Evolutionary conservation across 2,888 invertebrate species (phyloP).

Genomic region (Acronicta aceris): DNA sequence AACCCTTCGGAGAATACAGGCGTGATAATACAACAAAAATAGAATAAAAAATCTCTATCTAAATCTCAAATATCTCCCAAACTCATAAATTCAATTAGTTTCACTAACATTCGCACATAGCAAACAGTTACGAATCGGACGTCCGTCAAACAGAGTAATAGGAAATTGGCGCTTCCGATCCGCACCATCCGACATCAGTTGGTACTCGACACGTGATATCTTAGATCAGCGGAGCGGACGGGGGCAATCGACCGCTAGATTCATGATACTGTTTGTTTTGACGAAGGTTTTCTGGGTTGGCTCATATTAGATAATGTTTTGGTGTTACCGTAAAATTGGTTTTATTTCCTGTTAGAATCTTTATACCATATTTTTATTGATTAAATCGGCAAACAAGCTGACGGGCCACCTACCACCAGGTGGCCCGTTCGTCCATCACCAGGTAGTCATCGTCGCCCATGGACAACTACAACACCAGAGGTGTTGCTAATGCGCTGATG

Average conservation of each 20-base stretch:
- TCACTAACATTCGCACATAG: conserved; percentile 4
- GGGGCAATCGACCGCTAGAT: conserved; percentile 40
- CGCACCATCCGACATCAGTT: conserved; percentile 28
- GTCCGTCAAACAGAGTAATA: conserved; percentile 44
- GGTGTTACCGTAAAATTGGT: too few species aligned
- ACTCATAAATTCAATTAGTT: background rate
- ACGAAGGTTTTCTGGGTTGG: conserved; percentile 21
- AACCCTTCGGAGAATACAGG: too few species aligned
- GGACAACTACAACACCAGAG: too few species aligned
- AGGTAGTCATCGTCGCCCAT: too few species aligned
- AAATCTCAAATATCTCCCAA: background rate
- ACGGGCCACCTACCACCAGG: too few species aligned
- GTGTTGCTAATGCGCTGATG: too few species aligned
- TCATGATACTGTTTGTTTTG: conserved; percentile 22
- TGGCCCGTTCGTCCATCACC: too few species aligned
- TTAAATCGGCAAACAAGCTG: too few species aligned
- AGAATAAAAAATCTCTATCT: background rate
- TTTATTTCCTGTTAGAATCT: background rate
- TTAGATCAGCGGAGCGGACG: conserved; percentile 47
- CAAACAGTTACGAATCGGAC: conserved; percentile 45
- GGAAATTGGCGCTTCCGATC: conserved; percentile 51
- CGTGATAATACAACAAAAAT: too few species aligned
- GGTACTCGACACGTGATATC: conserved; percentile 39
- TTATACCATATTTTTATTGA: too few species aligned
- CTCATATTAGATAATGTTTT: background rate